Evolutionary conservation across 2,797 vertebrate genomes (phyloP), one percentile per base, ranked within the genome.

Genomic region (Smutsia gigantea): DNA sequence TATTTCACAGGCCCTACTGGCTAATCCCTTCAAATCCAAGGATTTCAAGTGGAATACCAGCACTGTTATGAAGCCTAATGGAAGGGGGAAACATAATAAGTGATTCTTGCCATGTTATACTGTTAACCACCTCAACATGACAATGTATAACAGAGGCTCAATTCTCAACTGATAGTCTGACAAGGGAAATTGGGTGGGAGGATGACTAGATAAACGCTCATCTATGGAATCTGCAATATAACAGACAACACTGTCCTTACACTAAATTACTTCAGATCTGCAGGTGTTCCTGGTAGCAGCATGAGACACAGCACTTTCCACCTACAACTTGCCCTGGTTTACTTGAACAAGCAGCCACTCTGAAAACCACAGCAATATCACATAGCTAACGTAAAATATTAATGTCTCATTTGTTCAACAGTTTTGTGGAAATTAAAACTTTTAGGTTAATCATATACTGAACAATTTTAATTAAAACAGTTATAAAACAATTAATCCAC

Each of bases 381-480:
- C 97, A 97, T 19, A 31, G 87, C 96, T 98, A 98, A 99, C 98
- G 98, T 98, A 98, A 99, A 99, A 99, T 99, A 99, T 99, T 99
- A 99, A 99, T 98, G 98, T 98, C 98, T 99, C 98, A 98, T 99
- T 99, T 99, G 98, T 98, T 98, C 98, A 98, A 98, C 98, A 98
- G 98, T 99, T 99, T 98, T 98, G 98, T 98, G 98, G 98, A 98
- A 99, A 99, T 98, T 98, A 99, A 98, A 99, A 99, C 98, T 99
- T 99, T 99, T 98, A 98, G 98, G 98, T 99, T 99, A 99, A 99
- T 98, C 98, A 99, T 99, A 99, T 98, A 98, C 98, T 98, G 98
- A 98, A 98, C 98, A 98, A 98, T 98, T 99, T 99, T 99, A 99
- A 99, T 99, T 99, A 99, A 98, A 99, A 98, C 98, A 98, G 98